Conservation (phyloP, 2,888 invertebrate species). For the Antheraea assamensis region DNA sequence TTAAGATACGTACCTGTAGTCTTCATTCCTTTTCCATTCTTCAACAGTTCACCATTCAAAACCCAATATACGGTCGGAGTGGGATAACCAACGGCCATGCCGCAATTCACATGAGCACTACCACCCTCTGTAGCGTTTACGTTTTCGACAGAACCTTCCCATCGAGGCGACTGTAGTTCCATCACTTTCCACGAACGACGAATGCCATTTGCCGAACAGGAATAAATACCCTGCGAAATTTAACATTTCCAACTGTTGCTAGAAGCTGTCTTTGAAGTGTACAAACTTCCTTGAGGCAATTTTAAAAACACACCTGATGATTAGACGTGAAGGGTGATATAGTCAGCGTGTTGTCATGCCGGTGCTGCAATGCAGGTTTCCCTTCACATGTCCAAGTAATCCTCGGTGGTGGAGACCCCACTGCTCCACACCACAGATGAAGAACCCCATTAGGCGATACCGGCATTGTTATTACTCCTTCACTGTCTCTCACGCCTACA, state of each 20-base stretch:
- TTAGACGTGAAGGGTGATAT: constrained; percentile 64
- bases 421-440: constrained; percentile 85
- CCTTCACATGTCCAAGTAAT: constrained; percentile 83
- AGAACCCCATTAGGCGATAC: constrained; percentile 62
- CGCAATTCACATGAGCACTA: constrained; percentile 71
- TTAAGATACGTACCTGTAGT: constrained; percentile 53
- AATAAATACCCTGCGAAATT: constrained; percentile 86
- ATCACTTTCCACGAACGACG: constrained; percentile 72
- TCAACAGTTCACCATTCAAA: constrained; percentile 89
- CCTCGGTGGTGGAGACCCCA: constrained; percentile 83
- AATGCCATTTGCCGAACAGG: constrained; percentile 87
- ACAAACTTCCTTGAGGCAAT: background rate
- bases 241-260: background rate
- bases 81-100: constrained; percentile 87
- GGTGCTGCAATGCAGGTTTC: constrained; percentile 66
- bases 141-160: constrained; percentile 78
- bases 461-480: constrained; percentile 59
- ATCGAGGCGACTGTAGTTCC: constrained; percentile 71
- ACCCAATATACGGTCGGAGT: constrained; percentile 91
- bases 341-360: constrained; percentile 60
- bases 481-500: constrained; percentile 60
- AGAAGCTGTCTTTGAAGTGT: background rate
- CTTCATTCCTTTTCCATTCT: constrained; percentile 59
- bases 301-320: constrained; percentile 55
- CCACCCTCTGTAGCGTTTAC: constrained; percentile 79